These are phyloP conservation scores for Trachelus tabidus DNA, from an alignment of 2,888 invertebrate genomes.

Conservation along the genomic window DNA sequence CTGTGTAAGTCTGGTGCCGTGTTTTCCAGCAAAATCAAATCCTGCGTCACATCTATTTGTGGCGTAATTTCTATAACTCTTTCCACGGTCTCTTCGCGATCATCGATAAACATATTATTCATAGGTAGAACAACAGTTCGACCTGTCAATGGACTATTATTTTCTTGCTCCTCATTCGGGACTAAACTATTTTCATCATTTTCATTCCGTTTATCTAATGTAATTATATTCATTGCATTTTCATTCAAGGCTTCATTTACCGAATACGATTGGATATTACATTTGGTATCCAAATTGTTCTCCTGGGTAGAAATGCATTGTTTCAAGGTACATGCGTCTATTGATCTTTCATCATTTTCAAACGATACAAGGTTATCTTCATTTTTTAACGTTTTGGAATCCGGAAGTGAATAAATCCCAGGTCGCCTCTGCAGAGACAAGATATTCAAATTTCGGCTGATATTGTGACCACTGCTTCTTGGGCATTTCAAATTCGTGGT, in stretches of 20 bases:
- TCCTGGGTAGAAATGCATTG: background rate
- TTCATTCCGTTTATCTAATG: background rate
- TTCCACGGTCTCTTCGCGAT: background rate
- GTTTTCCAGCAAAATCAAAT: background rate
- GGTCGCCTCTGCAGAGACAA: constrained; percentile 27
- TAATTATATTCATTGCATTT: background rate
- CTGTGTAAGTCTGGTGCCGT: background rate
- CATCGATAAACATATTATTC: constrained; percentile 1
- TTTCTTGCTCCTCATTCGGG: background rate
- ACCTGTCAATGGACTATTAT: constrained; percentile 29
- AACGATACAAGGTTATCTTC: too few relatives aligned
- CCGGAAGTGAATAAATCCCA: constrained; percentile 25
- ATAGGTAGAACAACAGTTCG: constrained; percentile 26
- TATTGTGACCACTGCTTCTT: too few relatives aligned
- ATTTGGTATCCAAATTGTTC: background rate
- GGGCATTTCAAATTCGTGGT: background rate
- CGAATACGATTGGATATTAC: background rate
- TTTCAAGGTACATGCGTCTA: background rate
- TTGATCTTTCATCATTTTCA: too few relatives aligned
- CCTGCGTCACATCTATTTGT: background rate
- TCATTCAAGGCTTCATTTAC: background rate
- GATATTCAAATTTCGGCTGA: too few relatives aligned
- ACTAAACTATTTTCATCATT: background rate
- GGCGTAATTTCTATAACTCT: background rate
- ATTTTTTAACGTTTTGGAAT: too few relatives aligned